Evolutionary conservation across 2,797 vertebrate genomes (phyloP).

Genomic region (Poecilia wingei): DNA sequence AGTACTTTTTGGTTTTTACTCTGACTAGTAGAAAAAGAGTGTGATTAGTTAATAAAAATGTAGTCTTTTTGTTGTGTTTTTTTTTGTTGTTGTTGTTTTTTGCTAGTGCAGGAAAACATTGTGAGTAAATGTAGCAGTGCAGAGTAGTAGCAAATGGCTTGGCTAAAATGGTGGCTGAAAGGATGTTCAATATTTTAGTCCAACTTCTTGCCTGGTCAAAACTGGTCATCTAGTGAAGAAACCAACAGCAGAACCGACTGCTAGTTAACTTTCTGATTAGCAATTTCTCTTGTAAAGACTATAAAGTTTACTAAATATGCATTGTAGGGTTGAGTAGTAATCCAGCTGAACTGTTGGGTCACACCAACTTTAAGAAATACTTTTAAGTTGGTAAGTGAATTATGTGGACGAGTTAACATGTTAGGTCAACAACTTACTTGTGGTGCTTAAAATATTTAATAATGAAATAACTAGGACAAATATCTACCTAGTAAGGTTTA

Average conservation of each 20-base stretch:
- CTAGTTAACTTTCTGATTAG: not conserved
- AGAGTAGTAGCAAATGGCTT: not conserved
- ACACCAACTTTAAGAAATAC: not conserved
- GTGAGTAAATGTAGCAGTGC: not conserved
- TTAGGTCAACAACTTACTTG: not conserved
- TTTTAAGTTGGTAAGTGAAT: not conserved
- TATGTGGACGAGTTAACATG: not conserved
- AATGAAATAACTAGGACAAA: not conserved
- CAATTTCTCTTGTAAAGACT: not conserved
- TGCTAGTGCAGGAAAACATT: not conserved
- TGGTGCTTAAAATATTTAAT: not conserved
- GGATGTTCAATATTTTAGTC: not conserved
- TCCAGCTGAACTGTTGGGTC: too few relatives aligned
- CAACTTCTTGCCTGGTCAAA: not conserved
- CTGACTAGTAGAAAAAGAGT: not conserved
- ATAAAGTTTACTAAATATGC: not conserved
- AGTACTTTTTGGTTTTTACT: not conserved
- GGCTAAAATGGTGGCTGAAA: not conserved
- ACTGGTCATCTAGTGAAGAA: not conserved
- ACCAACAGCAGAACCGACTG: not conserved
- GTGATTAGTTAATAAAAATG: not conserved
- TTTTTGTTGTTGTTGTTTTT: not conserved
- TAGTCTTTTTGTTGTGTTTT: too few relatives aligned
- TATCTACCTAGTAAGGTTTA: not conserved
- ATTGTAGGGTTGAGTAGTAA: not conserved